A percentile compares a stretch with the other conserved stretches of the same genome.
These are phyloP conservation scores for Silurus glanis DNA, from an alignment of 2,113 vertebrate species.

Conservation along the genomic window DNA sequence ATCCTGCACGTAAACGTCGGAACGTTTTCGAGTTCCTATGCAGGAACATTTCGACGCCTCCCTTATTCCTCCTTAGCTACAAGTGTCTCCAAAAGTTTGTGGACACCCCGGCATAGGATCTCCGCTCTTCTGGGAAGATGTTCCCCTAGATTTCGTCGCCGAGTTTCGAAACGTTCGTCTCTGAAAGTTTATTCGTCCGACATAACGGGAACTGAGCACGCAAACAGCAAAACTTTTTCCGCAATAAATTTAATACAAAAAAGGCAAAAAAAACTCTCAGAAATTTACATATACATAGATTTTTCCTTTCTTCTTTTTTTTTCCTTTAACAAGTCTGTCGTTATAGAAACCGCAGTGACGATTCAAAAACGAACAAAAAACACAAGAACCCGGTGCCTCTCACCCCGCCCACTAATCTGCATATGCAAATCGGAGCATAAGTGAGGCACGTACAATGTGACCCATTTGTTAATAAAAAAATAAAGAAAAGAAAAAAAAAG, in stretches of 20 bases:
- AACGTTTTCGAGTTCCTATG: no score
- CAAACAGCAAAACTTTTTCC: constrained; percentile 24
- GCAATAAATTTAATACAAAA: constrained; percentile 78
- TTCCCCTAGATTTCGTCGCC: no score
- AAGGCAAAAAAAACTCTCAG: constrained; percentile 54
- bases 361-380: neutral
- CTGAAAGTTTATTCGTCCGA: no score
- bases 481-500: constrained; percentile 45
- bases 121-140: no score
- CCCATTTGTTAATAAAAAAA: constrained; percentile 35
- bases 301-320: constrained; percentile 62
- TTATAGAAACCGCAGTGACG: constrained; percentile 61
- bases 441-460: constrained; percentile 34
- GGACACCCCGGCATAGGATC: no score
- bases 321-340: constrained; percentile 44
- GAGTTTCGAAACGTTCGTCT: no score
- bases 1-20: no score
- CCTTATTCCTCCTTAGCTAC: no score
- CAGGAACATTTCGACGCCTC: no score
- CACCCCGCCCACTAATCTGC: neutral
- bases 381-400: constrained; percentile 48
- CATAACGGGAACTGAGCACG: neutral
- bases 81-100: no score
- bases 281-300: constrained; percentile 71
- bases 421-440: constrained; percentile 48